Evolutionary conservation across 2,113 vertebrate species (phyloP), one percentile per base, ranked within the genome.

Genomic region (Antigone vipio): DNA sequence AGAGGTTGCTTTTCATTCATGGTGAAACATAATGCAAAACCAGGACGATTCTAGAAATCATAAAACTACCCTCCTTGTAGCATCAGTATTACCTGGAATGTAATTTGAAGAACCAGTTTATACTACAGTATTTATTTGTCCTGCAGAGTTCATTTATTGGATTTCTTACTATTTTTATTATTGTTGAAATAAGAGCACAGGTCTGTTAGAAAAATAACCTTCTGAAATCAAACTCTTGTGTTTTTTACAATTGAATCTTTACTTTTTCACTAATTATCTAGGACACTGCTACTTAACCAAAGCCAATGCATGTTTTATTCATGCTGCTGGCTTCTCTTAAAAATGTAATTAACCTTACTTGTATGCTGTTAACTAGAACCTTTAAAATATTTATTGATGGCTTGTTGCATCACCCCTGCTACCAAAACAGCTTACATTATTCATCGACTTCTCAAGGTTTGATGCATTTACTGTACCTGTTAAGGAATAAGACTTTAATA

Each of bases 331-430:
- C 81, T 95, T 82, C 96, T 89, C 67, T 93, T 92, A 95, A 93
- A 96, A 97, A 77, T 91, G 88, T 97, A 91, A 97, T 97, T 95
- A 96, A 95, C 95, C 79, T 91, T 94, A 72, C 95, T 95, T 94
- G 81, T 96, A 67, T 92, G 91, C 89, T 85, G 80, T 92, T 97
- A 92, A 95, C 85, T 64, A 89, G 77, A 88, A 89, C 45, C 67
- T 89, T 88, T 95, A 95, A 96, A 98, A 97, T 94, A 96, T 97
- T 97, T 96, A 97, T 96, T 73, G 85, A 91, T 95, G 69, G 80
- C 88, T 94, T 92, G 89, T 95, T 94, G 77, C 64, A 89, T 93
- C 83, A 92, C 85, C 38, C 44, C 32, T 68, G 27, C 85, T 84
- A 92, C 89, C 59, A 78, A 93, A 95, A 91, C 76, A 83, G 42